Percentiles rank a stretch among this genome's conserved stretches.
phyloP scores from a whole-genome alignment of 2,888 invertebrate species.

The Nemotelus pantherinus region DNA sequence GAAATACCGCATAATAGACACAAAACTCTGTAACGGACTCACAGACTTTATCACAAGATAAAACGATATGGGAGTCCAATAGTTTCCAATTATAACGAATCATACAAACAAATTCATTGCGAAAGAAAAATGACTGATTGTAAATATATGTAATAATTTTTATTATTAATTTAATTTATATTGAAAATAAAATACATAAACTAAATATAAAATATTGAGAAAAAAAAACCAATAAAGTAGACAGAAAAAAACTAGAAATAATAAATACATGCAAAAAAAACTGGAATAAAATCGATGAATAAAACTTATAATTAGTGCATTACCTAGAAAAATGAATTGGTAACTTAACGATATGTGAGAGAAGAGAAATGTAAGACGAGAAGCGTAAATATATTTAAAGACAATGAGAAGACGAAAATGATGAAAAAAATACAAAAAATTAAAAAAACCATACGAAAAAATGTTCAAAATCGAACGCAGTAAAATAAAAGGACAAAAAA shows the following conservation, averaged over 20 bases:
- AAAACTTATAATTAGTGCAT: conserved; percentile 38
- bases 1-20: too few species aligned
- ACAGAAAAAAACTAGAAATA: not conserved
- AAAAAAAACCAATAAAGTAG: conserved; percentile 7
- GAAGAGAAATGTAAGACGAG: not conserved
- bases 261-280: conserved; percentile 2
- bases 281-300: not conserved
- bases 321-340: conserved; percentile 19
- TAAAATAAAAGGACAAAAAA: conserved; percentile 20
- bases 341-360: conserved; percentile 2
- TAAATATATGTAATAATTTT: conserved; percentile 49
- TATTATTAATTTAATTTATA: conserved; percentile 49
- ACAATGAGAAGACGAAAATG: conserved; percentile 16
- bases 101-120: conserved; percentile 41
- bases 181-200: conserved; percentile 34
- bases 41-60: too few species aligned
- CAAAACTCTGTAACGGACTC: too few species aligned
- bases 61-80: too few species aligned
- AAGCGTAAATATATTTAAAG: conserved; percentile 16
- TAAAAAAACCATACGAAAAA: conserved; percentile 15
- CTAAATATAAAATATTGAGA: not conserved
- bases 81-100: too few species aligned
- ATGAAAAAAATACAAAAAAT: conserved; percentile 11
- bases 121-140: conserved; percentile 50
- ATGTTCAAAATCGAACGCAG: conserved; percentile 13